Percentiles rank a stretch among this genome's conserved stretches.
Conservation (phyloP, 53 echinoderm and acorn worm genomes). For the Paracentrotus lividus region DNA sequence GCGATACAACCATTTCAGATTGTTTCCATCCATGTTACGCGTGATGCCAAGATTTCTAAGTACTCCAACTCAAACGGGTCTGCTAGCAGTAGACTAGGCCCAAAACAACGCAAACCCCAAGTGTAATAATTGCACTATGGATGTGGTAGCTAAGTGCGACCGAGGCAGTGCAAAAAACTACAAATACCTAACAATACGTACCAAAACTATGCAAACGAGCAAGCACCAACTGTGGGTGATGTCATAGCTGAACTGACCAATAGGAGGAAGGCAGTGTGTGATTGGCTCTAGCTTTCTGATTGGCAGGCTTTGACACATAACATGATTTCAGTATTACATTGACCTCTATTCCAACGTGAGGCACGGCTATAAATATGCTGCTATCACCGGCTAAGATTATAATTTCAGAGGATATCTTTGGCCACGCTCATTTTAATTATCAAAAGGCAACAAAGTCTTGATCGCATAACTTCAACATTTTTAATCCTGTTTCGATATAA, state of each 20-base stretch:
- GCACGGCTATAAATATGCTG: slow-evolving; percentile 59
- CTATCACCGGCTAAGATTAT: slow-evolving; percentile 10
- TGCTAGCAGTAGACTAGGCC: slow-evolving; percentile 42
- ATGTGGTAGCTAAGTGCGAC: slow-evolving; percentile 23
- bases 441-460: slow-evolving; percentile 4
- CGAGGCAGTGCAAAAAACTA: slow-evolving; percentile 33
- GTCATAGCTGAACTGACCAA: slow-evolving; percentile 56
- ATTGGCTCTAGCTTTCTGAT: slow-evolving; percentile 53
- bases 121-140: slow-evolving; percentile 51
- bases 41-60: neutral
- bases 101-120: slow-evolving; percentile 42
- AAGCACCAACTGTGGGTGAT: slow-evolving; percentile 1
- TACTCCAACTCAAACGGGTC: neutral
- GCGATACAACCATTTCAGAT: neutral
- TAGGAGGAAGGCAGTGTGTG: slow-evolving; percentile 17
- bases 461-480: neutral
- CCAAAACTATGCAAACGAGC: slow-evolving; percentile 52
- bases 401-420: slow-evolving; percentile 46
- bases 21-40: neutral
- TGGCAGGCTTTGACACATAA: slow-evolving; percentile 42
- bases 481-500: neutral
- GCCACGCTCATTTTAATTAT: slow-evolving; percentile 23
- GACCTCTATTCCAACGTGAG: slow-evolving; percentile 30
- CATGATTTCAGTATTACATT: slow-evolving; percentile 45
- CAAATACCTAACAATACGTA: slow-evolving; percentile 44